Base-by-base conservation (phyloP, 2,888 invertebrate genomes). In the Brenthis hecate region DNA sequence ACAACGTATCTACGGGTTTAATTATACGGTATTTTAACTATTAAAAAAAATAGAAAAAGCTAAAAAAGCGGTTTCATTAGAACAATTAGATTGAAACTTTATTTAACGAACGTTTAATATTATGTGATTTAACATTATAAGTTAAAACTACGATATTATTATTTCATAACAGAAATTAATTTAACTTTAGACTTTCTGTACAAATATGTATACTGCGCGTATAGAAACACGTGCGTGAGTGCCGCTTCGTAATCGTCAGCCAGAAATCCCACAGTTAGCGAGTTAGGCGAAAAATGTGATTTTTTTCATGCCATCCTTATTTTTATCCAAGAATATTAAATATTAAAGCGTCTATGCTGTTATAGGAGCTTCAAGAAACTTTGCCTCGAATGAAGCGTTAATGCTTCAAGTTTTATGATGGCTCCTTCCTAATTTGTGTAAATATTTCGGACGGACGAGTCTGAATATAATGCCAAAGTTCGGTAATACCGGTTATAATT, bases 401-500 rank as follows among this genome's bases (percentile, higher is more conserved):
- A 67, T 62, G 67, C 50, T 13, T 62, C 13, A 62, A 67, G 56
- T 67, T 67, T 67, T 14, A 51, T 36, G n/a, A 55, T 67, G 50
- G 67, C 56, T 16, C 14, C 50, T 62, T 16, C 14, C 50, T 62
- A 67, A 67, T 67, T 62, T 56, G 56, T 48, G 58, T 62, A 56
- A 62, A 67, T 67, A 67, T 67, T 67, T 67, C 61, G 55, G 43
- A 48, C 32, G 56, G 32, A 58, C 43, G 43, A 67, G 43, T 47
- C 55, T 36, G 43, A 54, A 47, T 36, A 56, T 36, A 50, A 56
- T 16, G 43, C 32, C 65, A 36, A 62, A 72, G 71, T 74, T 74
- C 58, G 60, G 65, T 66, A 71, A 72, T 66, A 67, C 57, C 66
- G 71, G 72, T 72, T 68, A 72, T 68, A 70, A 74, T 74, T 73